Evolutionary conservation across 2,888 invertebrate species (phyloP), one percentile per base, ranked within the genome.

Genomic region (Panzeria rudis): DNA sequence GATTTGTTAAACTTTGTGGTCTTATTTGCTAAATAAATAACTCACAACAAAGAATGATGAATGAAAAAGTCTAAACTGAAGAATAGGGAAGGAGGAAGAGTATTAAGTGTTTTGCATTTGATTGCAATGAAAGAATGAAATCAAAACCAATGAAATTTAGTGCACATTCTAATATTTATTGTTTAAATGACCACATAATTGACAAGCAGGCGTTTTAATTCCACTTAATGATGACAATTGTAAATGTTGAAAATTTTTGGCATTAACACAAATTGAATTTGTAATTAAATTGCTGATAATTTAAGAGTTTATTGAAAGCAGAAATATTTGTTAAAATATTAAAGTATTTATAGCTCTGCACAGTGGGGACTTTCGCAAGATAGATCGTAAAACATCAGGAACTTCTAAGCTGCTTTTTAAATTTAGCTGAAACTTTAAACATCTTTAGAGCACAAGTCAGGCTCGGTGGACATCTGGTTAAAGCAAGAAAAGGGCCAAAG

Each of bases 211-310:
- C 78, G 69, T 75, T 82, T 75, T 62, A 85, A 78, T 77, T 69
- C 47, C 56, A 75, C 73, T 85, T 85, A 82, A 82, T 78, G 59
- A 72, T 71, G 78, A 78, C 78, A 82, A 62, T 75, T 82, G 82
- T 59, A 78, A 77, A 81, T 54, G 25, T 35, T 69, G 6, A 3
- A 44, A 41, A 71, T 69, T 69, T 54, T 62, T 59, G 54, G 59
- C 71, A 54, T 59, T 78, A 25, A 75, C 15, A 44, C 56, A 56
- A 59, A 69, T 52, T 78, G 54, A 85, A 82, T 85, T 78, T 59
- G 73, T 59, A 62, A 47, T 56, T 47, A 38, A 85, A 71, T 82
- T 20, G 29, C 13, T 3, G 29, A 52, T 32, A 44, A 66, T 47
- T 69, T 52, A n/a, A 35, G 25, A 3, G 5, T 23, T 56, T n/a